Evolutionary conservation across 35 echinoderm and acorn worm species (phyloP).

Genomic region (Chiridota heheva): DNA sequence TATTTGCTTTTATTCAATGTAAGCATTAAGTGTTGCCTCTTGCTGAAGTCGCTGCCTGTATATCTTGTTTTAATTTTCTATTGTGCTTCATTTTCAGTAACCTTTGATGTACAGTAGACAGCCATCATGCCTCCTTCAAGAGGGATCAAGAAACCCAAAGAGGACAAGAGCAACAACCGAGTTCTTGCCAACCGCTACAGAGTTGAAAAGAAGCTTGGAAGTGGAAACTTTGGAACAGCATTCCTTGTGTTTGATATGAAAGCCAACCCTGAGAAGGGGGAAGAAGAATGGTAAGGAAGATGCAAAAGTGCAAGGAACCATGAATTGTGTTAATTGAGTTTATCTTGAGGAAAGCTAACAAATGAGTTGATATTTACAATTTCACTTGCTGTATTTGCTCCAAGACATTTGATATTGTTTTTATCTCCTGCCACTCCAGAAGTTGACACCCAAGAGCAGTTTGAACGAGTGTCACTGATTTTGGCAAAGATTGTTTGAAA

Average conservation of each 20-base stretch:
- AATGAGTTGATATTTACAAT: too few species aligned
- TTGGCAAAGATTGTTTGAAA: too few species aligned
- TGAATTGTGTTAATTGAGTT: background rate
- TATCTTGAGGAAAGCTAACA: background rate
- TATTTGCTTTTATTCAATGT: too few species aligned
- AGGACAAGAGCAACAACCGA: slow-evolving; percentile 92
- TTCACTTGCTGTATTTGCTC: too few species aligned
- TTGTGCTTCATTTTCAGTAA: background rate
- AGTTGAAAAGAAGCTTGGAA: slow-evolving; percentile 95
- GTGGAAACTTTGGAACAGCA: slow-evolving; percentile 95
- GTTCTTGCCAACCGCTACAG: slow-evolving; percentile 89
- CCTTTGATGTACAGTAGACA: background rate
- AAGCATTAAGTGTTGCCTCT: too few species aligned
- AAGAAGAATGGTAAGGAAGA: slow-evolving; percentile 84
- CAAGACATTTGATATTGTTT: too few species aligned
- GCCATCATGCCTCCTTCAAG: slow-evolving; percentile 82
- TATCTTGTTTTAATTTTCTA: too few species aligned
- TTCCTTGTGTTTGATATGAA: slow-evolving; percentile 95
- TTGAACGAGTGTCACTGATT: too few species aligned
- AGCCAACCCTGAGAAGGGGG: slow-evolving; percentile 74
- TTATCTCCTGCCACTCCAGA: too few species aligned
- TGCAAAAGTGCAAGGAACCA: background rate
- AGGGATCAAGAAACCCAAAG: slow-evolving; percentile 95
- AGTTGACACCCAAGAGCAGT: too few species aligned
- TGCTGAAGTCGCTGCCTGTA: too few species aligned